A percentile compares a stretch with the other conserved stretches of the same genome.
Conservation (phyloP, 2,113 vertebrate genomes). For the Butorides virescens region DNA sequence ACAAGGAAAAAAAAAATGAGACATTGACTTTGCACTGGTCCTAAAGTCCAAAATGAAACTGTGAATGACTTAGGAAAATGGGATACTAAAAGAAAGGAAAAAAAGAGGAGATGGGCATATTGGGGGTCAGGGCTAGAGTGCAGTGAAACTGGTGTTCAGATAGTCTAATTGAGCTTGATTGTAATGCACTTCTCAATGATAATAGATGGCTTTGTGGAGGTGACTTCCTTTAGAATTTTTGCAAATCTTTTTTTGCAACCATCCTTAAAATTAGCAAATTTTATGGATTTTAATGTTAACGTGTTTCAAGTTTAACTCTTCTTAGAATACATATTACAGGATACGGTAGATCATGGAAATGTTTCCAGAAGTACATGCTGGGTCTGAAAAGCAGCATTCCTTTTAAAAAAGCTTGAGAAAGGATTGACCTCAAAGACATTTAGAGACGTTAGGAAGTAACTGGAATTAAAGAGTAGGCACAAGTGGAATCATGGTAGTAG, state of each 20-base stretch:
- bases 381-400: neutral
- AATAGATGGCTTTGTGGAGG: neutral
- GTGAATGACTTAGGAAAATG: neutral
- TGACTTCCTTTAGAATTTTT: neutral
- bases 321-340: neutral
- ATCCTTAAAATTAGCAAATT: neutral
- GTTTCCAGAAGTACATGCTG: neutral
- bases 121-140: fast-evolving
- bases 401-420: neutral
- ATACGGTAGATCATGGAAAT: neutral
- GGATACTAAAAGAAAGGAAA: neutral
- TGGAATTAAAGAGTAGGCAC: neutral
- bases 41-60: neutral
- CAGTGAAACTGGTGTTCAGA: neutral
- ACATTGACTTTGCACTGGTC: neutral
- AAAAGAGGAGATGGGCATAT: neutral
- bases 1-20: neutral
- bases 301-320: neutral
- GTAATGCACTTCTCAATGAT: neutral
- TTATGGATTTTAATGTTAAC: neutral
- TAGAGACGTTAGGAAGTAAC: neutral
- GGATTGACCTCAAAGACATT: neutral
- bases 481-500: neutral
- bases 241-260: neutral
- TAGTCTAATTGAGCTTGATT: neutral